Conservation (phyloP, 2,113 vertebrate species). For the Pluvianellus socialis region DNA sequence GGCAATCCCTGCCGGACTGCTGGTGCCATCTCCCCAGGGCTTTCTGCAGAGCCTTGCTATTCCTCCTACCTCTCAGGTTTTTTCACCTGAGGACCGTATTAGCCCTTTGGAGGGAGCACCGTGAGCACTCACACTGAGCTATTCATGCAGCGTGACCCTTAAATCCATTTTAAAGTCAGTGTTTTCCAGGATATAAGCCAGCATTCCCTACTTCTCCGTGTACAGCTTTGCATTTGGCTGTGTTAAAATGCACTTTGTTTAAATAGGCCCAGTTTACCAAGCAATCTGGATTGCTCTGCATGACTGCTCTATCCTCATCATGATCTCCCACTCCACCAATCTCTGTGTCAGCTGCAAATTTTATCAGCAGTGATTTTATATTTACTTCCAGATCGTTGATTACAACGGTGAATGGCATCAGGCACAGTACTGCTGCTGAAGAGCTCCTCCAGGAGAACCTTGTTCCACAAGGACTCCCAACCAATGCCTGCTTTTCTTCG, state of each 20-base stretch:
- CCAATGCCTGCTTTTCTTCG: background rate
- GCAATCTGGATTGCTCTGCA: slow-evolving; percentile 26
- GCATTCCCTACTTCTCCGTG: background rate
- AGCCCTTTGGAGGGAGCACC: background rate
- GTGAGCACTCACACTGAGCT: background rate
- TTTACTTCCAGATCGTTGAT: slow-evolving; percentile 45
- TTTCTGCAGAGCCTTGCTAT: background rate
- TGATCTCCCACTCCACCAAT: slow-evolving; percentile 15
- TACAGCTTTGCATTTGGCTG: background rate
- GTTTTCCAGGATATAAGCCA: background rate
- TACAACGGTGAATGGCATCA: background rate
- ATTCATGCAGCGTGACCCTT: background rate
- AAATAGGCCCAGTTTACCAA: background rate
- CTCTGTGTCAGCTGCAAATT: background rate
- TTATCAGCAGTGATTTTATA: slow-evolving; percentile 36
- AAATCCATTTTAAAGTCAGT: background rate
- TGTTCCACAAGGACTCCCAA: background rate
- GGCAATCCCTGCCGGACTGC: background rate
- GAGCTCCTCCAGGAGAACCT: slow-evolving; percentile 19
- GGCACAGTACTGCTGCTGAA: background rate
- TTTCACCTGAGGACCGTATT: background rate
- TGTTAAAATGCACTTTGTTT: slow-evolving; percentile 11
- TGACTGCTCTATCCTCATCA: slow-evolving; percentile 31
- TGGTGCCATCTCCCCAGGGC: background rate
- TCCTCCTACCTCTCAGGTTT: background rate